Evolutionary conservation across 2,113 vertebrate genomes (phyloP).

Genomic region (Bubo blakistoni): DNA sequence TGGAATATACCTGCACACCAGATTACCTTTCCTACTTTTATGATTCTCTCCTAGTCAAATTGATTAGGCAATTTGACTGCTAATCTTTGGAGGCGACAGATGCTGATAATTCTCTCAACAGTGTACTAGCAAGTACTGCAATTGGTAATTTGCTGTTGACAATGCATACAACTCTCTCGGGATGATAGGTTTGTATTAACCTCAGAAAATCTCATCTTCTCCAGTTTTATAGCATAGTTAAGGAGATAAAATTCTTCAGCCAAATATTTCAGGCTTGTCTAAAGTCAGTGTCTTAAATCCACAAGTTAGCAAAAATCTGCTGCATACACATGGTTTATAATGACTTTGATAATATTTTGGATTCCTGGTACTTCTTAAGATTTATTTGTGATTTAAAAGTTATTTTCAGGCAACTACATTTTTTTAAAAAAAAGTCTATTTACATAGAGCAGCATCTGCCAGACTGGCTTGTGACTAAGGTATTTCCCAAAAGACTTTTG

Average conservation of each 20-base stretch:
- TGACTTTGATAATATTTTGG: background rate
- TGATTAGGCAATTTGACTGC: background rate
- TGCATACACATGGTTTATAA: background rate
- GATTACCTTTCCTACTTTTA: background rate
- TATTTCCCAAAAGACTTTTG: background rate
- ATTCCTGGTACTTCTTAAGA: background rate
- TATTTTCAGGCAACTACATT: background rate
- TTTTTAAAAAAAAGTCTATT: background rate
- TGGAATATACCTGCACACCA: background rate
- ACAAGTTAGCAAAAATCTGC: background rate
- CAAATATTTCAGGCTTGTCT: background rate
- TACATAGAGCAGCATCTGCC: background rate
- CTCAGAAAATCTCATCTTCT: background rate
- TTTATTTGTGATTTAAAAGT: background rate
- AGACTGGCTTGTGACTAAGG: background rate
- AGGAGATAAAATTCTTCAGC: background rate
- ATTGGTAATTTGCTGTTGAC: background rate
- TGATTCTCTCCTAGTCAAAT: background rate
- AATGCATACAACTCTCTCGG: background rate
- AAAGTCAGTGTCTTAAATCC: background rate
- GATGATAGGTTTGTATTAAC: background rate
- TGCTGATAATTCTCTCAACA: background rate
- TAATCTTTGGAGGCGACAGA: background rate
- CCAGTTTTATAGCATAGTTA: background rate
- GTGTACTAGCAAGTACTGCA: background rate